These are phyloP conservation scores for Salarias fasciatus DNA, from an alignment of 2,797 vertebrate genomes.

Conservation along the genomic window DNA sequence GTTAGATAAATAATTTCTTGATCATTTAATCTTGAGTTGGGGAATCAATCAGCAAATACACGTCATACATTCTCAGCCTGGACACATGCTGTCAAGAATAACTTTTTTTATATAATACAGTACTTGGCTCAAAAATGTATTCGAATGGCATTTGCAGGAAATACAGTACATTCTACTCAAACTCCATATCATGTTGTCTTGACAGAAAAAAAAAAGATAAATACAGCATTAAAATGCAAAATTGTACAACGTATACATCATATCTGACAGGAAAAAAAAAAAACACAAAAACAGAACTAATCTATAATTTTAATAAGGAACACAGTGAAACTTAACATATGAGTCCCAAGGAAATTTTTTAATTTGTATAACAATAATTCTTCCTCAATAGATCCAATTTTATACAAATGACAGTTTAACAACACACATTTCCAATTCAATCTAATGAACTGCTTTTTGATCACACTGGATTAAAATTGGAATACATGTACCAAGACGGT, in stretches of 20 bases:
- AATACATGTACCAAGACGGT: no score
- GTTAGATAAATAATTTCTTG: conserved; percentile 37
- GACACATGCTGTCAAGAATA: conserved; percentile 51
- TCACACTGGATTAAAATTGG: no score
- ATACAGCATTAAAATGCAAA: conserved; percentile 31
- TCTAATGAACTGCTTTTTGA: no score
- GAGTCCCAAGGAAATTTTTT: neutral
- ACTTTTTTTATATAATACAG: conserved; percentile 31
- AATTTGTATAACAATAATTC: neutral
- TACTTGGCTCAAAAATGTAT: conserved; percentile 45
- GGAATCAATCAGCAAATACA: conserved; percentile 33
- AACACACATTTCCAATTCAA: conserved; percentile 4
- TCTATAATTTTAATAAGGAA: neutral
- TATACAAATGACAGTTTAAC: neutral
- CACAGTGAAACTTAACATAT: neutral
- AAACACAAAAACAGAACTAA: conserved; percentile 18
- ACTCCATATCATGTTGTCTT: conserved; percentile 22
- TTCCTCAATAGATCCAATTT: neutral
- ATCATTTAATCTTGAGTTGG: neutral
- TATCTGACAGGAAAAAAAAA: no score
- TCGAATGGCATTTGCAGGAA: conserved; percentile 39
- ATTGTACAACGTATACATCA: conserved; percentile 38
- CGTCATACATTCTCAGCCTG: conserved; percentile 43
- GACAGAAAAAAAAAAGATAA: conserved; percentile 26
- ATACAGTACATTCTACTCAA: conserved; percentile 59